Percentiles rank a stretch among this genome's conserved stretches.
phyloP scores from a whole-genome alignment of 2,797 vertebrate genomes.

The Danio jaintianensis region DNA sequence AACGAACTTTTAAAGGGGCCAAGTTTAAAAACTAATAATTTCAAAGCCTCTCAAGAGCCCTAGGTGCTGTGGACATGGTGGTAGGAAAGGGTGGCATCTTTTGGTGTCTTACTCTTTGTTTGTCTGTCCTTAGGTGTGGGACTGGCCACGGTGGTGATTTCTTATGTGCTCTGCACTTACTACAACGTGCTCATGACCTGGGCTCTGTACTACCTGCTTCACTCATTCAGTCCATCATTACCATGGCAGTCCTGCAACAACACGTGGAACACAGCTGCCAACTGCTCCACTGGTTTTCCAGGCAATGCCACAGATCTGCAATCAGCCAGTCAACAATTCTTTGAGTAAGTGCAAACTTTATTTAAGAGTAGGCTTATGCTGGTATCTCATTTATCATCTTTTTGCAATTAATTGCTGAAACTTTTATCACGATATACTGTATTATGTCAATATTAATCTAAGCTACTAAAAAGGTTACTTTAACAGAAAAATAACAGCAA shows the following conservation, averaged over 20 bases:
- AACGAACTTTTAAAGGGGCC: background rate
- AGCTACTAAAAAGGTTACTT: too few relatives aligned
- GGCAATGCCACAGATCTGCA: conserved; percentile 73
- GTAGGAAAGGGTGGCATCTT: background rate
- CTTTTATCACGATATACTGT: too few relatives aligned
- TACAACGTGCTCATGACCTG: conserved; percentile 81
- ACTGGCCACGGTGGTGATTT: conserved; percentile 78
- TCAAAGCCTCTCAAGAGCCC: conserved; percentile 26
- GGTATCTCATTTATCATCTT: too few relatives aligned
- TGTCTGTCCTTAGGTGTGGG: conserved; percentile 76
- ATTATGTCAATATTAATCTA: too few relatives aligned
- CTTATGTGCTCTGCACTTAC: conserved; percentile 78
- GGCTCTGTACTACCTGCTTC: conserved; percentile 79
- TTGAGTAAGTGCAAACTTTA: conserved; percentile 74
- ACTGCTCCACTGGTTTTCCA: conserved; percentile 76
- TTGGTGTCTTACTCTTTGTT: conserved; percentile 38
- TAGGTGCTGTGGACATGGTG: background rate
- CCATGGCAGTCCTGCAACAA: conserved; percentile 82
- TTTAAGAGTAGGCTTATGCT: too few relatives aligned
- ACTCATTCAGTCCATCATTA: conserved; percentile 72
- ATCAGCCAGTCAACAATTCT: conserved; percentile 82
- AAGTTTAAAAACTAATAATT: background rate
- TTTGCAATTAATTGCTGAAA: too few relatives aligned
- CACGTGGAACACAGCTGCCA: conserved; percentile 75
- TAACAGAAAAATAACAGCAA: too few relatives aligned